Base-by-base conservation (phyloP, 2,113 vertebrate genomes). In the Myxocyprinus asiaticus region DNA sequence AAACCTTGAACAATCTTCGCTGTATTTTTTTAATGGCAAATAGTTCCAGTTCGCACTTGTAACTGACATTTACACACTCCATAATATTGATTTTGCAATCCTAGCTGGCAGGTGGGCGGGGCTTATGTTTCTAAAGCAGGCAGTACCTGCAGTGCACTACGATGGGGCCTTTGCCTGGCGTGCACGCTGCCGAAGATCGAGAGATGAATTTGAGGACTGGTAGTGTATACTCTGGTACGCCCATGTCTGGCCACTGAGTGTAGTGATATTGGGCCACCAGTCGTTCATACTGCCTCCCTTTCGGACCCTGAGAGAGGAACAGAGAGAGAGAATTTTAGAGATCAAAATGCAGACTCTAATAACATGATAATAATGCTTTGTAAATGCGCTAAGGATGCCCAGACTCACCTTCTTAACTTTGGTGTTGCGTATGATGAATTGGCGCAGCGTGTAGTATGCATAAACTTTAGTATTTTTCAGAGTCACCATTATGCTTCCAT, bases 181-280 rank as follows among this genome's bases (percentile, higher is more conserved):
- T 90, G 9, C 92, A 93, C 72, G 95, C 95, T 1, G 95, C 94
- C 0, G 97, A 97, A 0, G 97, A 99, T 85, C 97, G 96, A 87
- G 95, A 91, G 78, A 99, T 97, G 59, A 98, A 99, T 66, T 97
- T 99, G 82, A 99, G 95, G 80, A 99, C 98, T 0, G 98, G 98
- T 73, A 99, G 94, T 0, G 97, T 94, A 3, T 99, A 99, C 89
- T 99, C 97, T 0, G 98, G 97, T 8, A 98, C 97, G 0, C 98
- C 98, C 98, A 99, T 99, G 90, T 99, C 98, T 14, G 98, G 97
- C 98, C 98, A 99, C 90, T 99, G 97, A 0, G 98, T 99, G 90
- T 99, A 99, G 89, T 99, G 98, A 78, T 96, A 99, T 89, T 99
- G 98, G 64, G 97, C 94, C 81, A 99, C 94, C 0, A 86, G 90